Base-by-base conservation (phyloP, 1,140 invertebrate species). In the Sitophilus oryzae region DNA sequence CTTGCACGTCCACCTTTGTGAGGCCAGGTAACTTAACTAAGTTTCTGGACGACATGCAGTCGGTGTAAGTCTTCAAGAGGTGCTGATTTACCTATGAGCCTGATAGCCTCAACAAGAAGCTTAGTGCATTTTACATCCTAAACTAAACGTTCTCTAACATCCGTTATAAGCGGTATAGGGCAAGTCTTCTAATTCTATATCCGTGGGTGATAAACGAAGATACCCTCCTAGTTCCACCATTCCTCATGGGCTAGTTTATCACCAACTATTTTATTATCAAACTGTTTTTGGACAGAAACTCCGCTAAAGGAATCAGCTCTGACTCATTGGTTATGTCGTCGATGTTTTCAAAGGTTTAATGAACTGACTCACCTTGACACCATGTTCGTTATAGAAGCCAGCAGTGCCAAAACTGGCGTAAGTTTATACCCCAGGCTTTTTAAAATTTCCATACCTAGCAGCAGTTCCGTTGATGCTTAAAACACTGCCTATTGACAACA, bases 91-190 rank as follows among this genome's bases (percentile, higher is more conserved):
- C 86, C 84, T 42, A 87, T 84, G 42, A 85, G 69, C 37, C 83
- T 74, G 72, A 98, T 80, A 1, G 95, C 93, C 85, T 98, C 87
- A 16, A 99, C 90, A 45, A 99, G 76, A n/a, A 99, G 76, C 74
- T 99, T 99, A 2, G 95, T 91, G 73, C 96, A 99, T 76, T 99
- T 99, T 1, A 99, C 89, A 73, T 99, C 96, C 0, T 96, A 99
- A 6, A 99, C 85, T 23, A 99, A 77, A 3, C 96, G 96, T 4
- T 99, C 92, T 4, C 93, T 93, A 73, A 96, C 97, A 75, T 99
- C 97, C 4, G 99, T n/a, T n/a, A n/a, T n/a, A n/a, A n/a, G n/a
- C n/a, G n/a, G n/a, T n/a, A n/a, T n/a, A n/a, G 90, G 0, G 96
- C 96, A 62, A 99, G 80, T 61, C 96, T 81, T 19, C 97, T 82